phyloP scores from a whole-genome alignment of 2,113 vertebrate species.

The Hyperopisus bebe region DNA sequence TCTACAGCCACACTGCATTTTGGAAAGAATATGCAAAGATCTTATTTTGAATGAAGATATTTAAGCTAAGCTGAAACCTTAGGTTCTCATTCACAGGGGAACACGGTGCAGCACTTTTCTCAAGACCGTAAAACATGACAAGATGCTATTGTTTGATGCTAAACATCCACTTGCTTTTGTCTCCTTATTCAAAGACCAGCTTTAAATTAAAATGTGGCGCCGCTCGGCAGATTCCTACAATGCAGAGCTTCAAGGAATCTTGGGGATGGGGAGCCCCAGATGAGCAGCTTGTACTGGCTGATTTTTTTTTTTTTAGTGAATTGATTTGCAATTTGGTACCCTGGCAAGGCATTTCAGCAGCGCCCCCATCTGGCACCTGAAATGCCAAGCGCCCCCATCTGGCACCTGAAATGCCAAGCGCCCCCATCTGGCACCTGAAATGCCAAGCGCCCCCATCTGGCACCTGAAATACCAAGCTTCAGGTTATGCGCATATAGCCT shows the following conservation, averaged over 20 bases:
- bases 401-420: background rate
- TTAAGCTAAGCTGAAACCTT: background rate
- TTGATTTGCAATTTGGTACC: background rate
- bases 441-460: background rate
- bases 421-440: background rate
- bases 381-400: background rate
- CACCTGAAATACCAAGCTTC: background rate
- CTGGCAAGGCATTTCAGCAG: background rate
- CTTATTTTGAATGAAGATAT: background rate
- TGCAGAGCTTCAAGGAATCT: background rate
- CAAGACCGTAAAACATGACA: background rate
- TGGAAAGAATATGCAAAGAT: background rate
- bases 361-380: too few species aligned
- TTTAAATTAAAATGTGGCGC: background rate
- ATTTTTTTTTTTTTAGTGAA: background rate
- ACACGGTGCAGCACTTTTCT: background rate
- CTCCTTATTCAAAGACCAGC: background rate
- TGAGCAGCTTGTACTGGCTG: background rate
- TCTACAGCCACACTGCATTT: background rate
- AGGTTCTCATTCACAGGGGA: background rate
- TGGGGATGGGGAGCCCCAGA: background rate
- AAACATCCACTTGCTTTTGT: background rate
- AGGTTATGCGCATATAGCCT: background rate
- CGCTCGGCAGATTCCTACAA: background rate
- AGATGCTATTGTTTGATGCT: background rate